Evolutionary conservation across 2,797 vertebrate genomes (phyloP), one percentile per base, ranked within the genome.

Genomic region (Threskiornis aethiopicus): DNA sequence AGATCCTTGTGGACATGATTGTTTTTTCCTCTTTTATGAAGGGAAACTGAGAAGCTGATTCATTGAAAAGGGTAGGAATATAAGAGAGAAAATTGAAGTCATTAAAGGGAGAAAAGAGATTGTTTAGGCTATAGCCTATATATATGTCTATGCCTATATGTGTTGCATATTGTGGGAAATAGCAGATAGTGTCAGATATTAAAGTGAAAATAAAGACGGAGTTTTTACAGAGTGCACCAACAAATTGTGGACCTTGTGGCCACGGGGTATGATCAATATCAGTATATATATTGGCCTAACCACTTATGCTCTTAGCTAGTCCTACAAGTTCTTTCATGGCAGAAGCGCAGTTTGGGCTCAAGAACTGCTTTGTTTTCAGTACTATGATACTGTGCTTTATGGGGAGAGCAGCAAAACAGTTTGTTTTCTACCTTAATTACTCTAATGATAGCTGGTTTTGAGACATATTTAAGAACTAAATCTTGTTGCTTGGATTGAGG

Each of bases 121-220:
- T 0, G 0, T 65, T 75, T 59, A 54, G 5, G 5, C 3, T n/a
- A 6, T 5, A 70, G 5, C 4, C 5, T 31, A 0, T 11, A 26
- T 11, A 26, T 26, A 12, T 47, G 14, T n/a, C 31, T 6, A 11
- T 62, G 5, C 10, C 13, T 31, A 6, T 29, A 24, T 31, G 2
- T 31, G 10, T 29, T 76, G 11, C 12, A 57, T 3, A 2, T 35
- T 52, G 13, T 0, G 4, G 39, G 15, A 51, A 69, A 77, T 16
- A 84, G 6, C 7, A 14, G 14, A 24, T 72, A 28, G 8, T 49
- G 17, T 58, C 19, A 44, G 31, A 72, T 69, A 55, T 16, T 33
- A 24, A 71, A 52, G 62, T 16, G 10, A 64, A 83, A 69, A 10
- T 11, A 58, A 62, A 3, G 5, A 69, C 81, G 18, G 3, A 14